Conservation (phyloP, 2,797 vertebrate genomes). For the Pachyuromys duprasi region DNA sequence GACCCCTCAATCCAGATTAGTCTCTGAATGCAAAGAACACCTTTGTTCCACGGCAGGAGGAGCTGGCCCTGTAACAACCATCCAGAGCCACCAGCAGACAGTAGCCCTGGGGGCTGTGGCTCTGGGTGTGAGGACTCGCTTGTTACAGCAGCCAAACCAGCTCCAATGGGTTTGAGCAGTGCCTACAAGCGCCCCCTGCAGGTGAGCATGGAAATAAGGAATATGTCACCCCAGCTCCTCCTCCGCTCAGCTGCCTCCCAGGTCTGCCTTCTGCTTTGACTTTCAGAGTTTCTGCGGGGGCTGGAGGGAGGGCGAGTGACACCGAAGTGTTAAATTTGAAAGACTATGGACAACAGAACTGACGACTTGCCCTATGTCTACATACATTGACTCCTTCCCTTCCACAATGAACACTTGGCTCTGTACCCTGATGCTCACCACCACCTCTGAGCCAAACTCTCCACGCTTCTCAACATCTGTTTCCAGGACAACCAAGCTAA, state of each 20-base stretch:
- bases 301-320: background rate
- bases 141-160: background rate
- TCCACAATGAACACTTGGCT: background rate
- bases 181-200: accelerated
- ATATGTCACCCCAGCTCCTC: background rate
- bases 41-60: background rate
- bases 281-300: background rate
- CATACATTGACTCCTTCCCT: background rate
- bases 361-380: no score
- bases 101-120: background rate
- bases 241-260: accelerated
- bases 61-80: background rate
- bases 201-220: no score
- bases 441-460: background rate
- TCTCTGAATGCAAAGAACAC: accelerated
- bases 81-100: background rate
- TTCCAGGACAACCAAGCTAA: background rate
- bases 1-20: background rate
- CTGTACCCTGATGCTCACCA: accelerated
- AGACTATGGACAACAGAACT: accelerated
- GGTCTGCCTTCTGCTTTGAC: background rate
- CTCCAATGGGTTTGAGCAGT: accelerated
- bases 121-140: background rate
- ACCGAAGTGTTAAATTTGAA: background rate
- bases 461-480: background rate